These are phyloP conservation scores for Actinostola sp. DNA, from an alignment of 92 coral and sea anemone genomes.

Conservation along the genomic window DNA sequence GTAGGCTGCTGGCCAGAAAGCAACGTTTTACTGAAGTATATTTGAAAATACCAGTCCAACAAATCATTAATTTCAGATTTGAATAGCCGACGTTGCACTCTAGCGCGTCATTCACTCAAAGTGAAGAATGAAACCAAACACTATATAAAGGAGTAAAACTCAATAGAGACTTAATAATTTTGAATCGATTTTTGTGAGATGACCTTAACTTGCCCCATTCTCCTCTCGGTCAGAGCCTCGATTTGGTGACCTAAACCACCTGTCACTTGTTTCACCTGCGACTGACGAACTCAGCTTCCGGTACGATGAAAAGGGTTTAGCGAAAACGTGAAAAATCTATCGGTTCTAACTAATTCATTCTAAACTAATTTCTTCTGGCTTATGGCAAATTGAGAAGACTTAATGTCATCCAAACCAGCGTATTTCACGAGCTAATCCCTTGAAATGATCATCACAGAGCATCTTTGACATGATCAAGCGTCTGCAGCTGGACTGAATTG, in stretches of 20 bases:
- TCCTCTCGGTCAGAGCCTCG: slow-evolving; percentile 2
- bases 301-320: background rate
- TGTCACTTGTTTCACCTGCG: background rate
- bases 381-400: background rate
- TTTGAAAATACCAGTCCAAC: too few species aligned
- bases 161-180: too few species aligned
- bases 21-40: too few species aligned
- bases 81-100: too few species aligned
- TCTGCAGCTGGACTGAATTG: background rate
- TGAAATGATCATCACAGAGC: too few species aligned
- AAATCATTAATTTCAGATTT: too few species aligned
- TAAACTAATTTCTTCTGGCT: background rate
- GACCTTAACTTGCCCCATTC: background rate
- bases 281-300: slow-evolving; percentile 2
- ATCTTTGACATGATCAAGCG: background rate
- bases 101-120: too few species aligned
- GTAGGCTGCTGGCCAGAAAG: too few species aligned
- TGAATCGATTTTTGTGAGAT: too few species aligned
- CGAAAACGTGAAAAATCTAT: background rate
- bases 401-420: background rate
- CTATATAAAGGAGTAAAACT: too few species aligned
- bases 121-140: too few species aligned
- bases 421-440: background rate
- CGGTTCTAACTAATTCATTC: background rate
- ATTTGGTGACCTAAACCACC: background rate